Evolutionary conservation across 2,797 vertebrate genomes (phyloP), one percentile per base, ranked within the genome.

Genomic region (Poeciliopsis presidionis): DNA sequence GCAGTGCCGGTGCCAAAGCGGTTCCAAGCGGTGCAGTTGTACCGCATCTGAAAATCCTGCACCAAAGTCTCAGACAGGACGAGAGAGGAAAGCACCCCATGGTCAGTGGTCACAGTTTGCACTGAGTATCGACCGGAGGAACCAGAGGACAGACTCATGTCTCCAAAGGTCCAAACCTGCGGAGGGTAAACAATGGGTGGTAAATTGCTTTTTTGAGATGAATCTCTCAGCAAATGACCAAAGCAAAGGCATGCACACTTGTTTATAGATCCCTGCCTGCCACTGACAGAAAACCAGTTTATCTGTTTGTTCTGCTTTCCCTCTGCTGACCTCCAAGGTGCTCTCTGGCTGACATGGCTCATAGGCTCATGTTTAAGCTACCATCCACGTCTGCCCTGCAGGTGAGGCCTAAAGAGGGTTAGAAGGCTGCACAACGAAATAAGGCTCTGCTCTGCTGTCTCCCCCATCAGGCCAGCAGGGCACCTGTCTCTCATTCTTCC

Each of bases 161-260:
- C 97, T 7, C 96, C 97, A 85, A 97, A 98, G 20, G 96, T 95
- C 97, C 97, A 98, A 67, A 97, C 95, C 97, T 98, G 88, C 55
- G 22, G 77, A 84, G 69, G 46, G 73, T 3, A 81, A 65, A 73
- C 59, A 79, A 75, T 11, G 51, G 73, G 80, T 55, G 65, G 76
- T 85, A 16, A 86, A 85, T 45, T 46, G 30, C 73, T 75, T 79
- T 67, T 72, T 22, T 61, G 41, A 9, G 45, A 84, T 78, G 53
- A 71, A 75, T 73, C 73, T 39, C 83, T 81, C 9, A 67, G 43
- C 7, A n/a, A 67, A 36, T 41, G 49, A 76, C 53, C 43, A 67
- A 78, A 79, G 73, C 69, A n/a, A 59, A 79, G 59, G 67, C 57
- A 61, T 7, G 53, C 49, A 16, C 0, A 16, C 18, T 74, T 88